Base-by-base conservation (phyloP, 1,140 invertebrate genomes). In the Rhyacophila brunnea region DNA sequence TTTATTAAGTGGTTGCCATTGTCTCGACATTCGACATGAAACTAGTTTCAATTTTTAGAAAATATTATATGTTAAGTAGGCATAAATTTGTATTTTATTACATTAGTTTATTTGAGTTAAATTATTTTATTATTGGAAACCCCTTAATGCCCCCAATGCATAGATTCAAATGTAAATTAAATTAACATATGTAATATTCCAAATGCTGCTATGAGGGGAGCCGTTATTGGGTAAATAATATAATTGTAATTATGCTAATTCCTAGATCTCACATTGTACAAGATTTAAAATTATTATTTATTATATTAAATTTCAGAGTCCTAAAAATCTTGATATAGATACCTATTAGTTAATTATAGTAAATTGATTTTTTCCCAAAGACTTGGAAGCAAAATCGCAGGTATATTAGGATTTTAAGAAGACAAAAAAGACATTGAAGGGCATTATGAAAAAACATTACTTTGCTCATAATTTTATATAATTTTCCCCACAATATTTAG, bases 11-110 rank as follows among this genome's bases (percentile, higher is more conserved):
- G 13, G 34, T 46, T 38, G 34, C 17, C 15, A 56, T 35, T 48
- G 53, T 48, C 53, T 43, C n/a, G 14, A 48, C n/a, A 45, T 38
- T 23, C 9, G 45, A 44, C 48, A 51, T 32, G 10, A 50, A 42
- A 43, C 43, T 58, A 58, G 55, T 58, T 58, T 56, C 55, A 58
- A 56, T 56, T 56, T 55, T 38, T 56, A 56, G 53, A 47, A 56
- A 56, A 50, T 50, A 50, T 23, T 11, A 49, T 42, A 58, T 50
- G 55, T 58, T 58, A 50, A 58, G 55, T 58, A 58, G 55, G 38
- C 47, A 48, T 58, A 58, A 58, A 58, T 58, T 58, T 58, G 38
- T 43, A 50, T 42, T 58, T 45, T 58, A 50, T 50, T 43, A 38
- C n/a, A 11, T 57, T 58, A 58, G 55, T 58, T 58, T 58, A 58